Conservation (phyloP, 2,113 vertebrate species). For the Illadopsis cleaveri region DNA sequence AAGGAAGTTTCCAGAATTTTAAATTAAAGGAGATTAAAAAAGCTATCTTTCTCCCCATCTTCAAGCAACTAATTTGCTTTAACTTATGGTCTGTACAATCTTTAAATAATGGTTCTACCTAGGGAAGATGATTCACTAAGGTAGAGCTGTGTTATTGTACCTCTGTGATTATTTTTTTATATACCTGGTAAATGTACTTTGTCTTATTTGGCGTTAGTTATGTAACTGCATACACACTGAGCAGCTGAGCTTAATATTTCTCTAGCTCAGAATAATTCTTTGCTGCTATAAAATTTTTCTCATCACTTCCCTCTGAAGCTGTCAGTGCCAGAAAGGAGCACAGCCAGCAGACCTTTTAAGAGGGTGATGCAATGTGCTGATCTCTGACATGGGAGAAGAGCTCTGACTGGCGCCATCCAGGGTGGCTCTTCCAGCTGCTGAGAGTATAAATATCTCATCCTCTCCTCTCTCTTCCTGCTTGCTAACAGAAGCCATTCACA, state of each 20-base stretch:
- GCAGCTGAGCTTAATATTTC: not conserved
- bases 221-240: not conserved
- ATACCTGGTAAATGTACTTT: not conserved
- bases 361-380: not conserved
- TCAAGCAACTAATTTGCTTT: not conserved
- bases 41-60: not conserved
- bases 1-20: not conserved
- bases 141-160: not conserved
- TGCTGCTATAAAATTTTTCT: not conserved
- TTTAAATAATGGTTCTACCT: not conserved
- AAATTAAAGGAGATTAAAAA: not conserved
- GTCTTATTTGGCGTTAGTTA: not conserved
- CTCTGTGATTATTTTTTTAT: not conserved
- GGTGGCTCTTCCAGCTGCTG: not conserved
- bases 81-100: not conserved
- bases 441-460: not conserved
- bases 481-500: not conserved
- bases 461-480: not conserved
- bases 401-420: not conserved
- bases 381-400: not conserved
- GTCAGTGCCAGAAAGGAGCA: fast-evolving
- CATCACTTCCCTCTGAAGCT: not conserved
- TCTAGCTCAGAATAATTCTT: not conserved
- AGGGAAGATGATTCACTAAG: not conserved
- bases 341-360: not conserved